Conservation (phyloP, 2,888 invertebrate genomes). For the Philereme vetulata region DNA sequence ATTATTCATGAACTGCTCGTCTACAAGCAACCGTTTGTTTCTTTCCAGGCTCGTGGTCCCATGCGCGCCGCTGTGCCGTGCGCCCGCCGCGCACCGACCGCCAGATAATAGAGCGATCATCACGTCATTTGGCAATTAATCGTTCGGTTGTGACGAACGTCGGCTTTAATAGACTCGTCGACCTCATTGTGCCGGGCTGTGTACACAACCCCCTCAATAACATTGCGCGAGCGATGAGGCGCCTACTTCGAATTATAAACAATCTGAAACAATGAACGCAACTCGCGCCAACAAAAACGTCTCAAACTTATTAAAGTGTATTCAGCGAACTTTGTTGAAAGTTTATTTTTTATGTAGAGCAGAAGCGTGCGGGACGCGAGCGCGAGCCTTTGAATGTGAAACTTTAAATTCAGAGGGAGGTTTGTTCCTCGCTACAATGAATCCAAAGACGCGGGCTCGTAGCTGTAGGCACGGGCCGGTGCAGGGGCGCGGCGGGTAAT, state of each 20-base stretch:
- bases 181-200: conserved; percentile 2
- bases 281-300: conserved; percentile 4
- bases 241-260: conserved; percentile 4
- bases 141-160: conserved; percentile 1
- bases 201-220: not conserved
- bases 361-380: not conserved
- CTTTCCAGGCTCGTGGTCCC: not conserved
- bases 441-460: not conserved
- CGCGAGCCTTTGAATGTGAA: conserved; percentile 1
- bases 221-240: conserved; percentile 2
- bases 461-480: not conserved
- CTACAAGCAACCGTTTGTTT: not conserved
- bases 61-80: too few species aligned
- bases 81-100: not conserved
- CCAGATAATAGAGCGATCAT: not conserved
- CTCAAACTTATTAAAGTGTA: conserved; percentile 4
- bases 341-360: conserved; percentile 3
- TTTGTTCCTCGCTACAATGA: not conserved
- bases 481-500: not conserved
- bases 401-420: conserved; percentile 10
- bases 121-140: conserved; percentile 7
- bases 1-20: conserved; percentile 9
- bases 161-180: not conserved
- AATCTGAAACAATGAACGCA: conserved; percentile 6
- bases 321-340: not conserved